Percentiles rank a stretch among this genome's conserved stretches.
Conservation (phyloP, 1,140 invertebrate species). For the Drosophila lowei region DNA sequence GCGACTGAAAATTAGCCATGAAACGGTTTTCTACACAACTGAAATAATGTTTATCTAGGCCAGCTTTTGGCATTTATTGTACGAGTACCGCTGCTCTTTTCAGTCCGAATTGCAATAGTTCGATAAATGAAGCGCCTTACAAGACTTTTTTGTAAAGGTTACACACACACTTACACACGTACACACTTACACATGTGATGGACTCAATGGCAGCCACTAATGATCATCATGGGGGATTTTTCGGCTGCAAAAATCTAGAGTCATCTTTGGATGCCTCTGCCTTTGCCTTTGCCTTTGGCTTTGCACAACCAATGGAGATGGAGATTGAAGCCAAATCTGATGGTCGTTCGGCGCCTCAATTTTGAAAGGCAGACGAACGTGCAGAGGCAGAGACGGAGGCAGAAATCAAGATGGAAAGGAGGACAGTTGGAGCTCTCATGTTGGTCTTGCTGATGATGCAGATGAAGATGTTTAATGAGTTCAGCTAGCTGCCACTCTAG, state of each 20-base stretch:
- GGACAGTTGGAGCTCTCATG: slow-evolving; percentile 58
- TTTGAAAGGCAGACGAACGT: slow-evolving; percentile 54
- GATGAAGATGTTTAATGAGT: slow-evolving; percentile 59
- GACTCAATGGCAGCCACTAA: slow-evolving; percentile 37
- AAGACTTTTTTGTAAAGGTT: slow-evolving; percentile 68
- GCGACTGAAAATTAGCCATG: slow-evolving; percentile 63
- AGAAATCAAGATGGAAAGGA: slow-evolving; percentile 56
- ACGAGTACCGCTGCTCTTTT: slow-evolving; percentile 3
- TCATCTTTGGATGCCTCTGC: slow-evolving; percentile 41
- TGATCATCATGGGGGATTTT: slow-evolving; percentile 54
- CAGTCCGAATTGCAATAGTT: slow-evolving; percentile 32
- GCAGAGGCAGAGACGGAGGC: slow-evolving; percentile 34
- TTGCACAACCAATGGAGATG: slow-evolving; percentile 41
- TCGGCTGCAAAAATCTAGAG: slow-evolving; percentile 53
- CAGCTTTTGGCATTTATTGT: slow-evolving; percentile 46
- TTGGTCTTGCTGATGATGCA: slow-evolving; percentile 51
- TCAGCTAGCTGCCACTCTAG: slow-evolving; percentile 11
- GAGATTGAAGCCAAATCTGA: slow-evolving; percentile 32
- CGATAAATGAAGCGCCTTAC: slow-evolving; percentile 45
- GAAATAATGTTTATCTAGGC: slow-evolving; percentile 46
- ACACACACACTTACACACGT: slow-evolving; percentile 30
- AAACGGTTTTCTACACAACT: slow-evolving; percentile 60
- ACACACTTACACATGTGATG: slow-evolving; percentile 29
- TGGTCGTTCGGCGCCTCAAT: slow-evolving; percentile 44
- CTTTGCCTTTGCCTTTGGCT: slow-evolving; percentile 48